Evolutionary conservation across 2,113 vertebrate genomes (phyloP).

Genomic region (Hassar affinis): DNA sequence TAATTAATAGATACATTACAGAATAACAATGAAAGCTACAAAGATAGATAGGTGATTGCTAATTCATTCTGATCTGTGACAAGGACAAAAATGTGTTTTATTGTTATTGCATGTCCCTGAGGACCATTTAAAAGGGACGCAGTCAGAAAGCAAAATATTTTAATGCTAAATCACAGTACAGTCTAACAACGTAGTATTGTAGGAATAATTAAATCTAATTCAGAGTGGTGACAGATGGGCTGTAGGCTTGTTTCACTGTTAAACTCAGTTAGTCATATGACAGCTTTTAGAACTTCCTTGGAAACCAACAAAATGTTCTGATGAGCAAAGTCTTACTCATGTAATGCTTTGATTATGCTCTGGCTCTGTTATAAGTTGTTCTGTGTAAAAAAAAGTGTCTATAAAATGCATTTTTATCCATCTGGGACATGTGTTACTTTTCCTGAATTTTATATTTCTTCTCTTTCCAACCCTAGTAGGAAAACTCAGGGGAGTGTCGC

Average conservation of each 20-base stretch:
- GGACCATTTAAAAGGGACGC: neutral
- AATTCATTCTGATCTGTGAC: neutral
- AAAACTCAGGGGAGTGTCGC: no score
- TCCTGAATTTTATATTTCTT: no score
- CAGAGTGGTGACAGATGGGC: conserved; percentile 21
- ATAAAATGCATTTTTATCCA: neutral
- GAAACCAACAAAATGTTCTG: conserved; percentile 17
- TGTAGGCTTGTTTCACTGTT: conserved; percentile 10
- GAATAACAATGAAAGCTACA: neutral
- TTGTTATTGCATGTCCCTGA: neutral
- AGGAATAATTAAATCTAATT: neutral
- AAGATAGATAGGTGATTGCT: neutral
- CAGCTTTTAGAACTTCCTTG: conserved; percentile 13
- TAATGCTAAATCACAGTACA: neutral
- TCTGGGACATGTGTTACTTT: no score
- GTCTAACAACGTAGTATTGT: neutral
- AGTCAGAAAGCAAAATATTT: neutral
- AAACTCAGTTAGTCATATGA: conserved; percentile 25
- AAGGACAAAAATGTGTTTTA: neutral
- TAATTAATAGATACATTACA: neutral
- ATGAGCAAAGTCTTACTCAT: conserved; percentile 22
- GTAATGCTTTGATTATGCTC: neutral
- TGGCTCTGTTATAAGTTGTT: neutral
- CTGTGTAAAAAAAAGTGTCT: neutral
- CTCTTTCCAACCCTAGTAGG: no score